A percentile compares a stretch with the other conserved stretches of the same genome.
These are phyloP conservation scores for Hormaphis cornu DNA, from an alignment of 1,140 invertebrate genomes.

Conservation along the genomic window DNA sequence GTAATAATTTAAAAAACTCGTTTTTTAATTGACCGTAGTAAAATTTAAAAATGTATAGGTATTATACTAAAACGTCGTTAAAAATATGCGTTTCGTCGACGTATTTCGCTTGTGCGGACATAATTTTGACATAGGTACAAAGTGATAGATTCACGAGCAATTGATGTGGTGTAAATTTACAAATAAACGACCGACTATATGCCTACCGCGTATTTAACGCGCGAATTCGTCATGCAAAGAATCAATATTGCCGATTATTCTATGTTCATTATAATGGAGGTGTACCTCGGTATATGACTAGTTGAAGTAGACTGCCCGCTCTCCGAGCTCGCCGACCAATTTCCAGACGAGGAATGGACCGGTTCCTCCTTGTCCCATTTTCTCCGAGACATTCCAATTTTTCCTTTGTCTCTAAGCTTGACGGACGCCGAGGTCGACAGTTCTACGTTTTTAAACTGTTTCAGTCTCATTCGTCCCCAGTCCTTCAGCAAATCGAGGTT, in stretches of 20 bases:
- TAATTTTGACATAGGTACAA: no score
- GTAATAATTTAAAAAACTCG: background rate
- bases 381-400: conserved; percentile 33
- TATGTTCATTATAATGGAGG: no score
- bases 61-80: no score
- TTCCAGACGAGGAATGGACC: conserved; percentile 78
- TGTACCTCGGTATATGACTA: conserved; percentile 56
- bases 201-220: no score
- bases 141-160: no score
- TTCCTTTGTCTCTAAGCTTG: conserved; percentile 34
- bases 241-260: no score
- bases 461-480: conserved; percentile 68
- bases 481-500: conserved; percentile 71
- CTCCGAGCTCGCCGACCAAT: conserved; percentile 86
- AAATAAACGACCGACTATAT: no score
- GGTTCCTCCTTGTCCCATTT: conserved; percentile 50
- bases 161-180: no score
- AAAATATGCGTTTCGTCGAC: no score
- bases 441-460: conserved; percentile 53
- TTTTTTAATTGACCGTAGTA: background rate
- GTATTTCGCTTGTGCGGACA: no score
- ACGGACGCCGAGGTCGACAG: conserved; percentile 27
- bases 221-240: no score
- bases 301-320: conserved; percentile 61
- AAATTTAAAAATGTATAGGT: no score